Conservation (phyloP, 2,113 vertebrate genomes). For the Pelusios castaneus region DNA sequence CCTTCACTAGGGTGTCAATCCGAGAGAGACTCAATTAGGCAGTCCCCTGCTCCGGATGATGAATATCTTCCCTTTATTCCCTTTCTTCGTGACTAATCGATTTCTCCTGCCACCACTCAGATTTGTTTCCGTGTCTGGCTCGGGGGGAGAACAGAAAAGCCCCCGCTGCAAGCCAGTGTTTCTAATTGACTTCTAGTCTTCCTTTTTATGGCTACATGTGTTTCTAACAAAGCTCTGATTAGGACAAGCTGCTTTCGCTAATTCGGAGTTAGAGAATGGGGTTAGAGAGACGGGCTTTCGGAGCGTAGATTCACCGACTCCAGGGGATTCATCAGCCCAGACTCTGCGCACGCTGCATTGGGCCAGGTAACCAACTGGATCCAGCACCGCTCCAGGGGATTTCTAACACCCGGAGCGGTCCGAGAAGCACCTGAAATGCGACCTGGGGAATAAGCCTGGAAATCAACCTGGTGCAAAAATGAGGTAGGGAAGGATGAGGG, state of each 20-base stretch:
- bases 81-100: constrained; percentile 57
- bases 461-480: no score
- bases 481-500: no score
- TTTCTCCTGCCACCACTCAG: constrained; percentile 31
- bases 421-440: no score
- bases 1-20: not conserved
- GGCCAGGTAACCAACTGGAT: no score
- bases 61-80: not conserved
- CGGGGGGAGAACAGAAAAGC: not conserved
- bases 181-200: constrained; percentile 73
- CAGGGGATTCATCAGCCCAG: not conserved
- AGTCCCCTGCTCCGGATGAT: not conserved
- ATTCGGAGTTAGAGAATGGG: constrained; percentile 66
- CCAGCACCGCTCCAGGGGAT: no score
- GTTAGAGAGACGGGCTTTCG: not conserved
- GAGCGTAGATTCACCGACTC: not conserved
- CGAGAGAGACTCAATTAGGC: not conserved
- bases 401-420: not conserved
- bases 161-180: constrained; percentile 31
- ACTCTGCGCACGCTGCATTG: no score
- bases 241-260: constrained; percentile 76
- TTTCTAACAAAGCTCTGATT: constrained; percentile 73
- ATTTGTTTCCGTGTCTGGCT: not conserved
- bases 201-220: constrained; percentile 76
- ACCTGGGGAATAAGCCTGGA: no score